Percentiles rank a stretch among this genome's conserved stretches.
These are phyloP conservation scores for Steatocranus sp. DNA, from an alignment of 2,797 vertebrate genomes.

Conservation along the genomic window DNA sequence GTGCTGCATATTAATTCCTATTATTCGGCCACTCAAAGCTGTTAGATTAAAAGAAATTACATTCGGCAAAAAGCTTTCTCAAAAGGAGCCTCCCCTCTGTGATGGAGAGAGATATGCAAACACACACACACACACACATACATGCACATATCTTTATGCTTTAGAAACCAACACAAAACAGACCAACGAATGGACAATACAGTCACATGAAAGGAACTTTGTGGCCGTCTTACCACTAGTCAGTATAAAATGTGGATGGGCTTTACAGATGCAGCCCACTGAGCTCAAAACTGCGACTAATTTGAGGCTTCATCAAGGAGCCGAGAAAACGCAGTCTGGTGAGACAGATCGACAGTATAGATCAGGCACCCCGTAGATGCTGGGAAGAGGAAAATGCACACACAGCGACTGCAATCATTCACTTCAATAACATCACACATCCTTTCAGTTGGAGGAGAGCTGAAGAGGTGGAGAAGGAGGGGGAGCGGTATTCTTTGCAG, in stretches of 20 bases:
- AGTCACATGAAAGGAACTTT: conserved; percentile 3
- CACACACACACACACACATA: neutral
- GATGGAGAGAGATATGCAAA: neutral
- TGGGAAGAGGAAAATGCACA: neutral
- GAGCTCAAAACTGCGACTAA: conserved; percentile 33
- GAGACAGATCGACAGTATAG: conserved; percentile 12
- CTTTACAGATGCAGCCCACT: neutral
- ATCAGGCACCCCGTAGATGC: neutral
- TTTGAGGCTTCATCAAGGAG: conserved; percentile 34
- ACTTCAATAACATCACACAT: conserved; percentile 27
- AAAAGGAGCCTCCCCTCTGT: conserved; percentile 10
- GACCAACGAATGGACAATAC: neutral
- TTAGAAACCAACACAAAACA: neutral
- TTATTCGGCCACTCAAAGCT: conserved; percentile 13
- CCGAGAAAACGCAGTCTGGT: conserved; percentile 30
- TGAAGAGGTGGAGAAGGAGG: neutral
- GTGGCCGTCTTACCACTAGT: neutral
- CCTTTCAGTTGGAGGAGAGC: conserved; percentile 9
- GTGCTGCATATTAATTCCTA: neutral
- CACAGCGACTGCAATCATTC: neutral
- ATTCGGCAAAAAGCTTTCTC: conserved; percentile 4
- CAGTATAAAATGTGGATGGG: neutral
- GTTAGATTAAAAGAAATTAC: conserved; percentile 20
- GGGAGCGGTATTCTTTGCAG: conserved; percentile 18
- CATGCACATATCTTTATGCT: neutral